These are phyloP conservation scores for Drosophila heteroneura DNA, from an alignment of 2,888 invertebrate genomes.

Conservation along the genomic window DNA sequence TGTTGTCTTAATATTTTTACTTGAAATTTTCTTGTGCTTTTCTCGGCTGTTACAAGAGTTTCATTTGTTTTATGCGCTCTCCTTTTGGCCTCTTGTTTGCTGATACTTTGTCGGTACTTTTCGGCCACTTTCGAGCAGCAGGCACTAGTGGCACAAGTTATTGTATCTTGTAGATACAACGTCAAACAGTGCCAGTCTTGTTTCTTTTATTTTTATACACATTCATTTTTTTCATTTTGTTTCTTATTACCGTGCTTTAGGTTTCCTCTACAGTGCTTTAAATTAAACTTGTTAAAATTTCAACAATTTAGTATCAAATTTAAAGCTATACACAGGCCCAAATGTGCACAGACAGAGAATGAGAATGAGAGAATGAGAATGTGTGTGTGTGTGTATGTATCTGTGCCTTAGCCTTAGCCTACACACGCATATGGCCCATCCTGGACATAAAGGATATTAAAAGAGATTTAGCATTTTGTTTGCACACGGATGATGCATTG, in stretches of 20 bases:
- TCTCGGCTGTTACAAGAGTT: slow-evolving; percentile 75
- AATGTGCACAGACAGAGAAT: slow-evolving; percentile 21
- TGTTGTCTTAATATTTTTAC: slow-evolving; percentile 78
- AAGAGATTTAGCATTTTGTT: slow-evolving; percentile 83
- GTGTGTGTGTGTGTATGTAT: slow-evolving; percentile 10
- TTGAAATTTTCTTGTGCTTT: slow-evolving; percentile 80
- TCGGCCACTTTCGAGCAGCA: slow-evolving; percentile 75
- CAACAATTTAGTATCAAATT: slow-evolving; percentile 61
- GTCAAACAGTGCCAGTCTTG: slow-evolving; percentile 57
- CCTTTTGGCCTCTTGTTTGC: slow-evolving; percentile 79
- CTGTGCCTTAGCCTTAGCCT: slow-evolving; percentile 56
- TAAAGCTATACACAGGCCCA: slow-evolving; percentile 46
- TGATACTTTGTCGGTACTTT: slow-evolving; percentile 81
- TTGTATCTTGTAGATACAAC: slow-evolving; percentile 80
- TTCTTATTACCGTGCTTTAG: slow-evolving; percentile 36
- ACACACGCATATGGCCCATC: slow-evolving; percentile 77
- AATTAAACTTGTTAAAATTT: slow-evolving; percentile 24
- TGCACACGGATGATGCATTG: slow-evolving; percentile 84
- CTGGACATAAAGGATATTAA: slow-evolving; percentile 82
- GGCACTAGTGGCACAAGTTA: slow-evolving; percentile 75
- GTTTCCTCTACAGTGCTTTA: slow-evolving; percentile 21
- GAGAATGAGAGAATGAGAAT: no score
- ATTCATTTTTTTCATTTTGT: slow-evolving; percentile 29
- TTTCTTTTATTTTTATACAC: not conserved
- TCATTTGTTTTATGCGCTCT: slow-evolving; percentile 80